Conservation (phyloP, 2,888 invertebrate genomes). For the Cordilura impudica region DNA sequence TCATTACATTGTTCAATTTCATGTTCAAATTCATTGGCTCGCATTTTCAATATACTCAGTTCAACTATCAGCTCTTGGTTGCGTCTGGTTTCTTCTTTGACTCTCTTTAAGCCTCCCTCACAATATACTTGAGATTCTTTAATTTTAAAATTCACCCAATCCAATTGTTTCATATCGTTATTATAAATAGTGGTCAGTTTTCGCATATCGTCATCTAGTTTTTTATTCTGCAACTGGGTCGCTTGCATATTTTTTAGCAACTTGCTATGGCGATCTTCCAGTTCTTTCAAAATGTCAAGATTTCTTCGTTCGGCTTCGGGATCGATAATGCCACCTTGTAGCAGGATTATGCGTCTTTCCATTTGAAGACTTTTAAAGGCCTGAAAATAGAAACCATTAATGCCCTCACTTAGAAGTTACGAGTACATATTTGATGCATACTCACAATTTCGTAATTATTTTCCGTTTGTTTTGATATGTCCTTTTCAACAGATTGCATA, state of each 20-base stretch:
- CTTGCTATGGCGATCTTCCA: slow-evolving; percentile 78
- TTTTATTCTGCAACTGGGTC: slow-evolving; percentile 79
- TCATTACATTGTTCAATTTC: slow-evolving; percentile 82
- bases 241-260: slow-evolving; percentile 77
- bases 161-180: slow-evolving; percentile 78
- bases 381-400: slow-evolving; percentile 63
- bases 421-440: slow-evolving; percentile 52
- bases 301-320: slow-evolving; percentile 74
- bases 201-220: slow-evolving; percentile 81
- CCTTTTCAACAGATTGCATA: slow-evolving; percentile 74
- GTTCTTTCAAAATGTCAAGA: slow-evolving; percentile 75
- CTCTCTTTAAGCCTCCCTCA: slow-evolving; percentile 81
- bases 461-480: slow-evolving; percentile 81
- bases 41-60: slow-evolving; percentile 84
- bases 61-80: slow-evolving; percentile 81
- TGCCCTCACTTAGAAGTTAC: background rate
- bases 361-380: slow-evolving; percentile 77
- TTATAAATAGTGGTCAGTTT: slow-evolving; percentile 78
- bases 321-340: slow-evolving; percentile 75
- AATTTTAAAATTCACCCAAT: slow-evolving; percentile 78
- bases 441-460: slow-evolving; percentile 81
- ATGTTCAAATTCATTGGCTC: slow-evolving; percentile 83
- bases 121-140: slow-evolving; percentile 80
- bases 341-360: slow-evolving; percentile 75
- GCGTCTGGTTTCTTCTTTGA: slow-evolving; percentile 76